phyloP scores from a whole-genome alignment of 2,113 vertebrate genomes.

The Castor canadensis region DNA sequence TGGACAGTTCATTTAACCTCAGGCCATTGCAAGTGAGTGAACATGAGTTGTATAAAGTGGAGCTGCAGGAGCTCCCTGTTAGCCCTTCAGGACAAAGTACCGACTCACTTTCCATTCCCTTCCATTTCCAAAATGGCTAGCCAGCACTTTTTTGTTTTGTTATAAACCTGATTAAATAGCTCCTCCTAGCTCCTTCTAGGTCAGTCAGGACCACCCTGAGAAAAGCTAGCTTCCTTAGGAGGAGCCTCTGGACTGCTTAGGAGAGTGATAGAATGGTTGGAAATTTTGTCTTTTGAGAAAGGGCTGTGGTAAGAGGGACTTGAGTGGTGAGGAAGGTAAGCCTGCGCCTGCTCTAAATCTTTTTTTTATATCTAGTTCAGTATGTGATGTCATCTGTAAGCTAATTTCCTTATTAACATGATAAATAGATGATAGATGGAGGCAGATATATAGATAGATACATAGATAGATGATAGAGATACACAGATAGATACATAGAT shows the following conservation, averaged over 20 bases:
- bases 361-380: neutral
- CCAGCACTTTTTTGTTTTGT: neutral
- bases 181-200: neutral
- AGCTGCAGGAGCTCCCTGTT: neutral
- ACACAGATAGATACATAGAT: neutral
- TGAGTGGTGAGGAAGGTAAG: neutral
- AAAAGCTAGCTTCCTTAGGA: neutral
- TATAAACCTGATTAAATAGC: neutral
- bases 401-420: neutral
- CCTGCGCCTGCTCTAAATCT: neutral
- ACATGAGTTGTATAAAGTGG: rapidly evolving
- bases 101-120: neutral
- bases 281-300: neutral
- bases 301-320: neutral
- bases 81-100: neutral
- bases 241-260: neutral
- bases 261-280: neutral
- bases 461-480: neutral
- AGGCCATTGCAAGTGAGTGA: neutral
- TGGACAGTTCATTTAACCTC: conserved; percentile 25
- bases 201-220: neutral
- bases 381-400: neutral
- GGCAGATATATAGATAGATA: neutral
- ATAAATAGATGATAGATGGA: neutral
- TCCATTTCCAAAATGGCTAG: neutral